Evolutionary conservation across 2,113 vertebrate genomes (phyloP).

Genomic region (Bucco capensis): DNA sequence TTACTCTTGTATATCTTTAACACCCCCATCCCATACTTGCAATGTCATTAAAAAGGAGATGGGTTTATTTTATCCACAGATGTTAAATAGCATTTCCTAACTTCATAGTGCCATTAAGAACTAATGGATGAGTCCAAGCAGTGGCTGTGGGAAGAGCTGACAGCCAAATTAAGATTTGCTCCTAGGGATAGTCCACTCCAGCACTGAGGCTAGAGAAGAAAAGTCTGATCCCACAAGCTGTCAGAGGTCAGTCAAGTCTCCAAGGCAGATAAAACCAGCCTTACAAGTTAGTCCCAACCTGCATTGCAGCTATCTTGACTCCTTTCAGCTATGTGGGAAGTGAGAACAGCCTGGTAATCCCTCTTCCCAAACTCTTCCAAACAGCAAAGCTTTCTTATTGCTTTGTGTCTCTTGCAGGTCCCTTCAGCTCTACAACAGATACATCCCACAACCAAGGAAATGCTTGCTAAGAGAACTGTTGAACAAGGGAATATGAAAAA

Average conservation of each 20-base stretch:
- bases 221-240: not conserved
- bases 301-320: not conserved
- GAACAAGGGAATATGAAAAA: not conserved
- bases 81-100: not conserved
- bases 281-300: not conserved
- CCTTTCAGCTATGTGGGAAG: not conserved
- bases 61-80: not conserved
- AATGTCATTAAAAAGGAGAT: not conserved
- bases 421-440: not conserved
- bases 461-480: no score
- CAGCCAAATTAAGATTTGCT: conserved; percentile 8
- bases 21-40: not conserved
- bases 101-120: not conserved
- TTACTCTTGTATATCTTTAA: not conserved
- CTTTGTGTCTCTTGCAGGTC: not conserved
- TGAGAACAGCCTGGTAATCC: not conserved
- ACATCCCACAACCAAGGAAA: not conserved
- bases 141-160: conserved; percentile 17
- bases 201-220: not conserved
- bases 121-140: not conserved
- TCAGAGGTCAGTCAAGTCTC: not conserved
- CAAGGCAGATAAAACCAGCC: not conserved
- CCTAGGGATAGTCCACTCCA: not conserved
- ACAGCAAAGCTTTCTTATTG: not conserved
- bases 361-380: not conserved